These are phyloP conservation scores for Temnothorax nylanderi DNA, from an alignment of 1,140 invertebrate species.

Conservation along the genomic window DNA sequence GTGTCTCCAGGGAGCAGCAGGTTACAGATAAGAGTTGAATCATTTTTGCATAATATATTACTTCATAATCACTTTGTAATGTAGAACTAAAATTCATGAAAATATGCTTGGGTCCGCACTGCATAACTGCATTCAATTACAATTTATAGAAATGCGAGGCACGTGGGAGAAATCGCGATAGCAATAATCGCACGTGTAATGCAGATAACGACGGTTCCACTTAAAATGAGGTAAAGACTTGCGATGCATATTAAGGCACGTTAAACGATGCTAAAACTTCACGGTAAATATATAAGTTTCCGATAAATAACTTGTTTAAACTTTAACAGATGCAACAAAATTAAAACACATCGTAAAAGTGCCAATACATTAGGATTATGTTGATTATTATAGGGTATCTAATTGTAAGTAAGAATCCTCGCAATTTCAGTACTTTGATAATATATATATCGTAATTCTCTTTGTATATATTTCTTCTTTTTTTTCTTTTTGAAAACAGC, in stretches of 20 bases:
- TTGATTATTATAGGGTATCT: neutral
- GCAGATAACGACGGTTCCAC: neutral
- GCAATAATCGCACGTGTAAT: neutral
- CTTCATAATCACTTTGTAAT: too few species aligned
- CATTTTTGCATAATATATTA: too few species aligned
- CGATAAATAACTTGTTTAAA: neutral
- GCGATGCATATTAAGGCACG: neutral
- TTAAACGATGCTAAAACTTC: neutral
- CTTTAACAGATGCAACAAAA: neutral
- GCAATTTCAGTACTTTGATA: neutral
- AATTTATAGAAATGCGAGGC: neutral
- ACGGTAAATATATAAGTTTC: neutral
- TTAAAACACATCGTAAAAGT: neutral
- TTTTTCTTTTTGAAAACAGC: neutral
- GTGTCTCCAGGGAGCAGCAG: too few species aligned
- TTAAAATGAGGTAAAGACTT: constrained; percentile 17
- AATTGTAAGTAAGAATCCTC: neutral
- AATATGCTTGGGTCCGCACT: too few species aligned
- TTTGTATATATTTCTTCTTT: neutral
- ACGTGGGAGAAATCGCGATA: constrained; percentile 3
- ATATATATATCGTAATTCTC: neutral
- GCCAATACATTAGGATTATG: neutral
- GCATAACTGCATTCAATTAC: neutral
- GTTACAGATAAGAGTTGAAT: too few species aligned
- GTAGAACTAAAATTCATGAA: too few species aligned